Evolutionary conservation across 2,797 vertebrate species (phyloP).

Genomic region (Pogoniulus pusillus): DNA sequence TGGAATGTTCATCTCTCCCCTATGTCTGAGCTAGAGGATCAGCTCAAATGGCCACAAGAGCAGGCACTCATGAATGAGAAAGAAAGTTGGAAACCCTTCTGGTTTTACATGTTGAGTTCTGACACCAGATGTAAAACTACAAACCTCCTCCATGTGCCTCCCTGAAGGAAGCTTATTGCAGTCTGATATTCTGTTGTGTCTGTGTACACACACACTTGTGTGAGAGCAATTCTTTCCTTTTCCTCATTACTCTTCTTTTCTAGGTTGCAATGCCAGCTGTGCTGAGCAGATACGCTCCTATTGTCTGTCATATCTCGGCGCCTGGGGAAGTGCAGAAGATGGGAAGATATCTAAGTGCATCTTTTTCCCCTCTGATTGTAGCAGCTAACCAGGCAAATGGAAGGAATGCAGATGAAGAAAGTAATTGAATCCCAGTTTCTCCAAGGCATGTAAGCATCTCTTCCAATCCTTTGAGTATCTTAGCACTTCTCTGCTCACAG

Average conservation of each 20-base stretch:
- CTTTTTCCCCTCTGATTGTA: neutral
- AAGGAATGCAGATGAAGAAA: neutral
- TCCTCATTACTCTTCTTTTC: neutral
- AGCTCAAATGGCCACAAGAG: too few species aligned
- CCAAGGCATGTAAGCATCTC: neutral
- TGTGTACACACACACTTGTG: neutral
- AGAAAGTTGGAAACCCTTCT: neutral
- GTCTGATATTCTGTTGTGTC: neutral
- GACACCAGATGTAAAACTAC: neutral
- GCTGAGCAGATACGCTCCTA: neutral
- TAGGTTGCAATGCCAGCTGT: neutral
- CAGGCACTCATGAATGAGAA: neutral
- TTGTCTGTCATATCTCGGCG: neutral
- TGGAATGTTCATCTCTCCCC: too few species aligned
- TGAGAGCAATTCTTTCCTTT: neutral
- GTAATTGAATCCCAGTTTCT: neutral
- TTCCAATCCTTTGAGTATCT: neutral
- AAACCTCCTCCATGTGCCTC: neutral
- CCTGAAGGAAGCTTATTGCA: neutral
- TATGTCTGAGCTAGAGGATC: too few species aligned
- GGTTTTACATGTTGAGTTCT: neutral
- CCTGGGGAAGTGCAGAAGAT: neutral
- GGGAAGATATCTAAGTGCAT: neutral
- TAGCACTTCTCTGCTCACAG: neutral
- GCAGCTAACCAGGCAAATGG: neutral